Base-by-base conservation (phyloP, 1,140 invertebrate species). In the Drosophila kepulauana region DNA sequence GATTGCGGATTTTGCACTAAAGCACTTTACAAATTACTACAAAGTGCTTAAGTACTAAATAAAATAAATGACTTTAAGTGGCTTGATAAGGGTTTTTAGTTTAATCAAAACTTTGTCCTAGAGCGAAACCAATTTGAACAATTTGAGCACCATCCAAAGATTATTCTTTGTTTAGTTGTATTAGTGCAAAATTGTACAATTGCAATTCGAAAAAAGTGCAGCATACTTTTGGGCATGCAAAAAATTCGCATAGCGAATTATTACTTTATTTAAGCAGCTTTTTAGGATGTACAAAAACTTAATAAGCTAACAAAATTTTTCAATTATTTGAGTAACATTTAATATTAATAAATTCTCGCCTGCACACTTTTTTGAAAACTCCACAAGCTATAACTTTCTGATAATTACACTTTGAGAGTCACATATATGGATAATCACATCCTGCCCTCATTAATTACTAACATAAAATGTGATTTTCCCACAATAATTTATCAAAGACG, bases 401-500 rank as follows among this genome's bases (percentile, higher is more conserved):
- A 43, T 8, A 5, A 33, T 33, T 33, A 33, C 33, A 25, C 20
- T 25, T 25, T 25, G 20, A 54, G 28, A 35, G 7, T 28, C 20
- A 28, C 11, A 3, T 56, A 38, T 16, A 6, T 35, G 7, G 10
- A 6, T 7, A 20, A 13, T 10, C 13, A 38, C 13, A n/a, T 52
- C 20, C 15, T 11, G 13, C 30, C 41, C 35, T 20, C 33, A 57
- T 43, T 25, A 41, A n/a, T 20, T 20, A 20, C 35, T 7, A 3
- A 38, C 11, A 57, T 7, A 20, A 5, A 25, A 67, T 78, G 48
- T 35, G 20, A 28, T 33, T 67, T 87, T 87, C 82, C 77, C 82
- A 87, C 84, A 78, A 72, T 84, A 84, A 87, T 87, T 88, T 88
- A 87, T 88, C 77, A 86, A 63, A 48, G 15, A 6, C 20, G 51